These are phyloP conservation scores for Rhodeus uyekii DNA, from an alignment of 2,797 vertebrate species.

Conservation along the genomic window DNA sequence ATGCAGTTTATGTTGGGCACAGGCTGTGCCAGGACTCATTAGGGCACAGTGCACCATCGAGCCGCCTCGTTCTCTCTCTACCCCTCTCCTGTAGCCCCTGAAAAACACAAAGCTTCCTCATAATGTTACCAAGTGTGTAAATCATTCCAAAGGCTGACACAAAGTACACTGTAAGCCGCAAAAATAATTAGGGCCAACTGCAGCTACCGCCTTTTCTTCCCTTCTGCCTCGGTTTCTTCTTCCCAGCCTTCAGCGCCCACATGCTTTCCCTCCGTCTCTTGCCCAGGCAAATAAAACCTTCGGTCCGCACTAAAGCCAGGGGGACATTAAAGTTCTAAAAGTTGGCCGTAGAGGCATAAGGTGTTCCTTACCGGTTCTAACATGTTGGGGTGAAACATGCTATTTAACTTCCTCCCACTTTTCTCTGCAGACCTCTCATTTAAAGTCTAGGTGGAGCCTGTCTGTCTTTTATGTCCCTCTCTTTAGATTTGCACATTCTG, in stretches of 20 bases:
- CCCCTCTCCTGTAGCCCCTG: slow-evolving; percentile 31
- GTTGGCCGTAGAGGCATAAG: background rate
- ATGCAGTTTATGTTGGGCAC: slow-evolving; percentile 48
- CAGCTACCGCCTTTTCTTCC: slow-evolving; percentile 46
- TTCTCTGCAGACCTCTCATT: slow-evolving; percentile 24
- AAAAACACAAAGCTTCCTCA: slow-evolving; percentile 49
- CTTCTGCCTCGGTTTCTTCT: slow-evolving; percentile 36
- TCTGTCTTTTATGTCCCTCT: slow-evolving; percentile 26
- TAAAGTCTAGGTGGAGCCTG: slow-evolving; percentile 15
- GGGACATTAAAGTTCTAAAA: slow-evolving; percentile 35
- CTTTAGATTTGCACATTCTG: slow-evolving; percentile 13
- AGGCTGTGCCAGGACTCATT: slow-evolving; percentile 39
- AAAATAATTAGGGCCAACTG: slow-evolving; percentile 53
- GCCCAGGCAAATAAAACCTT: slow-evolving; percentile 33
- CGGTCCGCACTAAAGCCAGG: slow-evolving; percentile 3
- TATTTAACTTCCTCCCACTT: slow-evolving; percentile 37
- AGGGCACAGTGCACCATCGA: slow-evolving; percentile 24
- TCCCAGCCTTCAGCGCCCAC: slow-evolving; percentile 22
- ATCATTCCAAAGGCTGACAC: slow-evolving; percentile 51
- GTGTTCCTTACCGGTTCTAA: slow-evolving; percentile 17
- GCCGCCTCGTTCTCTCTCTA: slow-evolving; percentile 3
- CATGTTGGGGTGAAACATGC: slow-evolving; percentile 31
- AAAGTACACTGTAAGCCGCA: slow-evolving; percentile 57
- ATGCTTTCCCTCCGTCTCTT: background rate
- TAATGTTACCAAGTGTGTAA: slow-evolving; percentile 57